Conservation (phyloP, 1,140 invertebrate species). For the Melanaphis sacchari region DNA sequence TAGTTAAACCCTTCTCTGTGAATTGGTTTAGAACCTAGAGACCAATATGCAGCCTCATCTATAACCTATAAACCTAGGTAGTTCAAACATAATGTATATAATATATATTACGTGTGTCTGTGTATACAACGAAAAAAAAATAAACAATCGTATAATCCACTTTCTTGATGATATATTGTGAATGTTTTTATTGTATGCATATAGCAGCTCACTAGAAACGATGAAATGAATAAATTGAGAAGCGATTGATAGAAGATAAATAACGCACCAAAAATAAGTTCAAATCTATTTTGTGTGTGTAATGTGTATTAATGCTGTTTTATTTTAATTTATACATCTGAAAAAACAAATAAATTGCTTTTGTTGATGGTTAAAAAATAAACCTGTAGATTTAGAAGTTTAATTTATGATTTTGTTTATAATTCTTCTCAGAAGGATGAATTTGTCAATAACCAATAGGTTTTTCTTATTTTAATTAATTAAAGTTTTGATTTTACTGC, state of each 20-base stretch:
- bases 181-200: neutral
- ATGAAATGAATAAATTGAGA: neutral
- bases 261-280: neutral
- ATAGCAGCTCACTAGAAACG: neutral
- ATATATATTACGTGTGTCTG: too few relatives aligned
- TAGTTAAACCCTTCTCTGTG: neutral
- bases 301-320: neutral
- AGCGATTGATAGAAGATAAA: neutral
- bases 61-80: neutral
- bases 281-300: neutral
- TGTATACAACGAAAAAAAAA: neutral
- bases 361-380: neutral
- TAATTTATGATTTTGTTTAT: neutral
- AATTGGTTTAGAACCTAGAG: neutral
- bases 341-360: neutral
- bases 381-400: accelerated
- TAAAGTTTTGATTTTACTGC: neutral
- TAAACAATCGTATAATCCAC: neutral
- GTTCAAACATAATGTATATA: neutral
- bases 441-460: too few relatives aligned
- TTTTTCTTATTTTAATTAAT: neutral
- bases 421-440: neutral
- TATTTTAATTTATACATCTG: neutral
- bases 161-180: neutral
- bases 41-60: neutral